A percentile compares a stretch with the other conserved stretches of the same genome.
Evolutionary conservation across 1,140 invertebrate species (phyloP).

Genomic region (Teleogryllus occipitalis): DNA sequence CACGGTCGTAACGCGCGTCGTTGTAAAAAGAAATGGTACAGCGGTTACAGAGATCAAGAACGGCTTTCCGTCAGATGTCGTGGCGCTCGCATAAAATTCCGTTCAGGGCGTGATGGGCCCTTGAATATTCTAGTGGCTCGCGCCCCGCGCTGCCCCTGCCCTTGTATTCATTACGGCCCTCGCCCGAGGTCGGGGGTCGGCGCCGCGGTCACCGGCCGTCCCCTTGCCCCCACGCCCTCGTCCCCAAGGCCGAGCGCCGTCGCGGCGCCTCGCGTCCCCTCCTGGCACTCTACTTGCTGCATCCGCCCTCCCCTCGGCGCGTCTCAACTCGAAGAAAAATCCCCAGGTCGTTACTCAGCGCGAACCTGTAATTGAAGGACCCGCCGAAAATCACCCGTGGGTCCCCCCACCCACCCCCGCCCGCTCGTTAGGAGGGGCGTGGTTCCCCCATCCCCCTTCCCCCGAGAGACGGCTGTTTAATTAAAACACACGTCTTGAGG

Average conservation of each 20-base stretch:
- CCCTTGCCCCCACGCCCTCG: background rate
- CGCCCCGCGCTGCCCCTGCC: background rate
- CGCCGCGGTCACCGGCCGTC: background rate
- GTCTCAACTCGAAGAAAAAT: background rate
- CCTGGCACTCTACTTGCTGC: too few species aligned
- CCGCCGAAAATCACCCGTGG: background rate
- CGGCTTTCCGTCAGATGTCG: too few species aligned
- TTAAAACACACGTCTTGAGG: too few species aligned
- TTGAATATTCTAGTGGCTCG: background rate
- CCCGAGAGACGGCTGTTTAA: too few species aligned
- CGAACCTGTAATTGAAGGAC: slow-evolving; percentile 3
- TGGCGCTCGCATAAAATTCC: background rate
- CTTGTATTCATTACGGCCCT: background rate
- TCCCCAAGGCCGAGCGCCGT: too few species aligned
- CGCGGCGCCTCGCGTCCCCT: too few species aligned
- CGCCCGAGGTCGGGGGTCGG: background rate
- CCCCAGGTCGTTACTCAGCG: background rate
- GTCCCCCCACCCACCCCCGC: background rate
- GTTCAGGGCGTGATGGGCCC: background rate
- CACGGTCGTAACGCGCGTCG: too few species aligned
- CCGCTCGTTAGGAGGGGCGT: too few species aligned
- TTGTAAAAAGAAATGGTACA: too few species aligned
- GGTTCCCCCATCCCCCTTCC: too few species aligned
- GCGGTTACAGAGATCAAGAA: too few species aligned
- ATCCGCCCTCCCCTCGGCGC: too few species aligned